Evolutionary conservation across 2,797 vertebrate genomes (phyloP).

Genomic region (Semotilus atromaculatus): DNA sequence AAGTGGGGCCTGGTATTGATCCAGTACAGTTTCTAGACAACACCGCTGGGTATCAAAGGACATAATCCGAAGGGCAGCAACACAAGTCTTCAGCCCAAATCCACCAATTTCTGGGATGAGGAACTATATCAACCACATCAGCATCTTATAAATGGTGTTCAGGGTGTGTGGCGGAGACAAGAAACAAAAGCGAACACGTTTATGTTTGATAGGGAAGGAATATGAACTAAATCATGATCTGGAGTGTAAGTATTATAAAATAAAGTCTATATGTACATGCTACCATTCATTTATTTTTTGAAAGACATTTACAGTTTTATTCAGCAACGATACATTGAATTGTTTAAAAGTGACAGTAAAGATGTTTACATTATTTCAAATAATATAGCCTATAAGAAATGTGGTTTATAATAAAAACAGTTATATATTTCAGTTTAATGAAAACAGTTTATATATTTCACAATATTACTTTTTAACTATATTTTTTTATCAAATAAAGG

Average conservation of each 20-base stretch:
- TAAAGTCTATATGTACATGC: background rate
- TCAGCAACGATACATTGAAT: background rate
- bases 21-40: slow-evolving; percentile 42
- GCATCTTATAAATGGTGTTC: slow-evolving; percentile 30
- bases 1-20: slow-evolving; percentile 53
- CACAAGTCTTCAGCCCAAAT: slow-evolving; percentile 23
- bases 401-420: too few species aligned
- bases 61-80: slow-evolving; percentile 45
- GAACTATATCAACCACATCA: slow-evolving; percentile 36
- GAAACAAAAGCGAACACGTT: background rate
- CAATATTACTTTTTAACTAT: too few species aligned
- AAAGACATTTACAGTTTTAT: background rate
- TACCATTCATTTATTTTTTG: background rate
- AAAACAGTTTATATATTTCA: too few species aligned
- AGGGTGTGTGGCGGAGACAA: background rate
- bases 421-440: too few species aligned
- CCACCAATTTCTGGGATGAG: slow-evolving; percentile 40
- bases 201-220: background rate
- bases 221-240: background rate
- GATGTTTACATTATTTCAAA: background rate
- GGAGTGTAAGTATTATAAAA: background rate
- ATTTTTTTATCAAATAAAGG: too few species aligned
- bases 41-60: slow-evolving; percentile 43
- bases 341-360: background rate
- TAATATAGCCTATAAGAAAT: background rate